These are phyloP conservation scores for Hemicrepidius hirtus DNA, from an alignment of 2,888 invertebrate species.

Conservation along the genomic window DNA sequence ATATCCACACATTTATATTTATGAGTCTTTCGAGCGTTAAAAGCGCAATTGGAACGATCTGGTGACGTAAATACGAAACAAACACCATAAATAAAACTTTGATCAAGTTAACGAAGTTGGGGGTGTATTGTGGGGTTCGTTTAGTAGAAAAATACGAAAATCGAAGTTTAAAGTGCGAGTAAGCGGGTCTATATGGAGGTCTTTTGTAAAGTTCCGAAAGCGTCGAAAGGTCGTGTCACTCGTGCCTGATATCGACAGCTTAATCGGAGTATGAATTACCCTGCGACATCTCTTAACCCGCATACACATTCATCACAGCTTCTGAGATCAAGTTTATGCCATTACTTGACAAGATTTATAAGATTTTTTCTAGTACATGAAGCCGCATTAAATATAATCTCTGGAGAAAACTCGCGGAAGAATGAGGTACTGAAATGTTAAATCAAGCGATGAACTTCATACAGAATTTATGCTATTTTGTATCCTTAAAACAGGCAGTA, in stretches of 20 bases:
- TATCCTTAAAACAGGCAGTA: too few relatives aligned
- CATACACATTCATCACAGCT: constrained; percentile 59
- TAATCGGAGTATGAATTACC: constrained; percentile 62
- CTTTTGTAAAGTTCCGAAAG: constrained; percentile 48
- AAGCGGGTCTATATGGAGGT: constrained; percentile 35
- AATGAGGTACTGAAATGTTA: constrained; percentile 13
- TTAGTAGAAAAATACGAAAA: constrained; percentile 40
- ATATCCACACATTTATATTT: constrained; percentile 6
- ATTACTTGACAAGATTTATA: constrained; percentile 47
- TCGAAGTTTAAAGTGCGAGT: constrained; percentile 39
- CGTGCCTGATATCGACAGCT: constrained; percentile 61
- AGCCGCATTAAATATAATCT: constrained; percentile 28
- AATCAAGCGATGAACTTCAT: constrained; percentile 1
- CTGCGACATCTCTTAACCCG: constrained; percentile 61
- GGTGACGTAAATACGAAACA: constrained; percentile 17
- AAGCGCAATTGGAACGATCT: constrained; percentile 3
- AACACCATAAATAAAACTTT: constrained; percentile 35
- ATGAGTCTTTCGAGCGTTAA: background rate
- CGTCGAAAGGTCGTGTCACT: constrained; percentile 50
- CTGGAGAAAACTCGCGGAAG: background rate
- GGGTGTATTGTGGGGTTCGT: constrained; percentile 32
- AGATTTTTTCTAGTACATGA: constrained; percentile 33
- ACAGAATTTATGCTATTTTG: background rate
- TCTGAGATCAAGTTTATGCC: constrained; percentile 44
- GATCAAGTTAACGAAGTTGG: constrained; percentile 16